Conservation (phyloP, 2,888 invertebrate genomes). For the Drosophila heteroneura region DNA sequence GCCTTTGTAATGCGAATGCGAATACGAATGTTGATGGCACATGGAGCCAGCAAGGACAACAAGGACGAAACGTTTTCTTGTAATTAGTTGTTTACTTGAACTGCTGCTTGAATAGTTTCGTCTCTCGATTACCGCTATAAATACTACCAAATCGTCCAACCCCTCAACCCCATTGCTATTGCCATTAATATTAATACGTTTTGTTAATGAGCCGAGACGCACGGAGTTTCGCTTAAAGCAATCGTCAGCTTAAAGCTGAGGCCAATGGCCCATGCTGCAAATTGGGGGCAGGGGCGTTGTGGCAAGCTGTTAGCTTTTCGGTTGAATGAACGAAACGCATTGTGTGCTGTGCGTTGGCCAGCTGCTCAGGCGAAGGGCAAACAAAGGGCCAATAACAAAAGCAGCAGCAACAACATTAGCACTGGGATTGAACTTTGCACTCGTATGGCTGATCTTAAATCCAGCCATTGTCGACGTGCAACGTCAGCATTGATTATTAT, state of each 20-base stretch:
- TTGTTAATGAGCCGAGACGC: slow-evolving; percentile 61
- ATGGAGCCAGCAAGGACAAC: slow-evolving; percentile 29
- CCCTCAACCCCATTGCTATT: slow-evolving; percentile 19
- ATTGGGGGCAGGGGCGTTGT: slow-evolving; percentile 25
- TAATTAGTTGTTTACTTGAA: slow-evolving; percentile 78
- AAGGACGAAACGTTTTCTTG: slow-evolving; percentile 45
- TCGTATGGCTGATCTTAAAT: slow-evolving; percentile 52
- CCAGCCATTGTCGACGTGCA: slow-evolving; percentile 58
- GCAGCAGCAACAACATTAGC: slow-evolving; percentile 17
- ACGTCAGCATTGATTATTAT: slow-evolving; percentile 67
- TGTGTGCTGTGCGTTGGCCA: slow-evolving; percentile 23
- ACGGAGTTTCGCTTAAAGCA: slow-evolving; percentile 13
- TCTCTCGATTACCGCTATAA: slow-evolving; percentile 51
- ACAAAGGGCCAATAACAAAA: slow-evolving; percentile 68
- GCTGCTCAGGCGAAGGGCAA: slow-evolving; percentile 48
- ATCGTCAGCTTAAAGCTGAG: slow-evolving; percentile 22
- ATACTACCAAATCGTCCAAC: slow-evolving; percentile 56
- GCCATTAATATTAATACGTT: slow-evolving; percentile 56
- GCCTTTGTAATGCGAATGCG: slow-evolving; percentile 63
- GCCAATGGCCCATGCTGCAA: slow-evolving; percentile 63
- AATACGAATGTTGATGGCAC: slow-evolving; percentile 2
- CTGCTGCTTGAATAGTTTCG: slow-evolving; percentile 45
- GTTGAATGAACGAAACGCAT: slow-evolving; percentile 76
- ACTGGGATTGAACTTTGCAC: slow-evolving; percentile 17
- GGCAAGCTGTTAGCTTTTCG: slow-evolving; percentile 62